These are phyloP conservation scores for Psittacula cyanocephala DNA, from an alignment of 2,113 vertebrate species.

Conservation along the genomic window DNA sequence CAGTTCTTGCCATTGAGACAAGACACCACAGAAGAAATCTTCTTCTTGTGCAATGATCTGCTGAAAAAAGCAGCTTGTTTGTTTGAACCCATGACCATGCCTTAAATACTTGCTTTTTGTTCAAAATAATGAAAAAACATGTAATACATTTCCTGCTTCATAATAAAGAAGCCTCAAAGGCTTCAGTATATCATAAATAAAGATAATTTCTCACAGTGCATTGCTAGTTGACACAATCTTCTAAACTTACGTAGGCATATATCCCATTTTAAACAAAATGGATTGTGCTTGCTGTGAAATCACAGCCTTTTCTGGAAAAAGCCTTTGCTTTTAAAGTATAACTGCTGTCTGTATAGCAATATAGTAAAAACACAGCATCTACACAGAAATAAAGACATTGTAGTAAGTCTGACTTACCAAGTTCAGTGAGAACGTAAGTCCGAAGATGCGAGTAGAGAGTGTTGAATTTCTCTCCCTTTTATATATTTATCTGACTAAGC, in stretches of 20 bases:
- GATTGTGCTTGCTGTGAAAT: background rate
- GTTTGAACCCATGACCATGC: rapidly evolving
- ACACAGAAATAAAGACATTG: background rate
- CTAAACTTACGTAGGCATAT: background rate
- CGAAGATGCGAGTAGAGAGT: background rate
- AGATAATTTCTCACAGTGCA: rapidly evolving
- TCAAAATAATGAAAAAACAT: background rate
- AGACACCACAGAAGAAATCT: background rate
- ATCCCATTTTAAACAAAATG: background rate
- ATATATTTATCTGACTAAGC: background rate
- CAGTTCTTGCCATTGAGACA: background rate
- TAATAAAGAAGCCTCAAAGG: background rate
- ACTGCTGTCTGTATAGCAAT: rapidly evolving
- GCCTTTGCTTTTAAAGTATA: background rate
- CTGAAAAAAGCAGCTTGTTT: background rate
- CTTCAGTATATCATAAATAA: no score
- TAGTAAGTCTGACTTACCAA: background rate
- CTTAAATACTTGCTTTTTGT: background rate
- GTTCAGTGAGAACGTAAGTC: background rate
- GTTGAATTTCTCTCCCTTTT: background rate
- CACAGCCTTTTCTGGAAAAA: background rate
- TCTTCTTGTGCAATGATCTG: background rate
- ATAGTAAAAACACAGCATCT: rapidly evolving
- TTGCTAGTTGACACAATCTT: background rate
- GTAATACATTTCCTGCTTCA: background rate